Conservation (phyloP, 2,797 vertebrate species). For the Setipinna tenuifilis region DNA sequence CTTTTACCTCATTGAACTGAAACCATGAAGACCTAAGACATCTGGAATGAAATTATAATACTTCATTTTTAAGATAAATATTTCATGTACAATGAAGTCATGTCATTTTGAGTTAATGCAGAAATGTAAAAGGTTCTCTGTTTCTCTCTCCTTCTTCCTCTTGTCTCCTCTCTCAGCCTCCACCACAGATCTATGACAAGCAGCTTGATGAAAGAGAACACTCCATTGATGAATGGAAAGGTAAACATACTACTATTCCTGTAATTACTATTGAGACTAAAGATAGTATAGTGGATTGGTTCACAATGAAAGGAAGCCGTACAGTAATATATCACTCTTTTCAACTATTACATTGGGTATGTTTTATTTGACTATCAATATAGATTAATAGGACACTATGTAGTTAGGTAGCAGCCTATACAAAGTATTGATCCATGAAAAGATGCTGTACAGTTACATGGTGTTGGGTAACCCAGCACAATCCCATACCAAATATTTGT, state of each 20-base stretch:
- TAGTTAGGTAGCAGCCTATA: no score
- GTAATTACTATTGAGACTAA: background rate
- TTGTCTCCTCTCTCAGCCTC: conserved; percentile 77
- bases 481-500: no score
- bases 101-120: background rate
- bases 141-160: background rate
- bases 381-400: no score
- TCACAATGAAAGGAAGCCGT: no score
- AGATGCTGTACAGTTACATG: no score
- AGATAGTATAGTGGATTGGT: background rate
- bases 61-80: background rate
- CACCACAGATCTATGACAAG: conserved; percentile 98
- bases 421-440: no score
- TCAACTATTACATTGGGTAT: no score
- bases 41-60: background rate
- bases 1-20: conserved; percentile 7
- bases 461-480: no score
- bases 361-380: no score
- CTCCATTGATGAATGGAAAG: conserved; percentile 99
- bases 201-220: conserved; percentile 99
- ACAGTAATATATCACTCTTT: no score
- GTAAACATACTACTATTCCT: conserved; percentile 66
- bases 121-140: background rate
- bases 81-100: conserved; percentile 27
- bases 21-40: conserved; percentile 4